A percentile compares a stretch with the other conserved stretches of the same genome.
phyloP scores from a whole-genome alignment of 2,888 invertebrate genomes.

The Metellina segmentata region DNA sequence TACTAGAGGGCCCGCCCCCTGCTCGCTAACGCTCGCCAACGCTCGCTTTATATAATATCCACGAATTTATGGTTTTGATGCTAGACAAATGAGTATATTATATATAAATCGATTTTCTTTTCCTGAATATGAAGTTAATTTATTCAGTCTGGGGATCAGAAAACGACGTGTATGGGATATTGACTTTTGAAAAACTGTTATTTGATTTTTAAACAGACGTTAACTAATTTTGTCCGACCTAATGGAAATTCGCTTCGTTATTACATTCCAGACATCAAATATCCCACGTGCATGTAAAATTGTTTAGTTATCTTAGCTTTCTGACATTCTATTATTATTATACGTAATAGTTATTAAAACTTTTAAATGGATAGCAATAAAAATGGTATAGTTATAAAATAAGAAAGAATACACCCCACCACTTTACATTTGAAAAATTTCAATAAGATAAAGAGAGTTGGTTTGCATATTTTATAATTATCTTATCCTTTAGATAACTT shows the following conservation, averaged over 20 bases:
- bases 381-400: too few species aligned
- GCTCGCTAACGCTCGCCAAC: too few species aligned
- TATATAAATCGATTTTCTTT: background rate
- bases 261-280: background rate
- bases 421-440: too few species aligned
- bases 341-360: too few species aligned
- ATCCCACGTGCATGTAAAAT: background rate
- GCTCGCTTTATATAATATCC: background rate
- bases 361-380: too few species aligned
- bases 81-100: background rate
- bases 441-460: too few species aligned
- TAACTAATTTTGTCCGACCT: background rate
- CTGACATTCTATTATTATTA: too few species aligned
- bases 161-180: background rate
- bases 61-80: background rate
- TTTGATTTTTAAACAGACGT: background rate
- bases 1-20: too few species aligned
- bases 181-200: background rate
- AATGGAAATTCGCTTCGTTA: background rate
- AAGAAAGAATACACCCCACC: too few species aligned
- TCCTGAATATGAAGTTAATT: background rate
- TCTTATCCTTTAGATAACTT: too few species aligned
- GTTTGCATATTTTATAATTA: too few species aligned
- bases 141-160: background rate
- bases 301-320: background rate